Base-by-base conservation (phyloP, 37 sponge, comb jelly and placozoan genomes). In the Mnemiopsis leidyi region DNA sequence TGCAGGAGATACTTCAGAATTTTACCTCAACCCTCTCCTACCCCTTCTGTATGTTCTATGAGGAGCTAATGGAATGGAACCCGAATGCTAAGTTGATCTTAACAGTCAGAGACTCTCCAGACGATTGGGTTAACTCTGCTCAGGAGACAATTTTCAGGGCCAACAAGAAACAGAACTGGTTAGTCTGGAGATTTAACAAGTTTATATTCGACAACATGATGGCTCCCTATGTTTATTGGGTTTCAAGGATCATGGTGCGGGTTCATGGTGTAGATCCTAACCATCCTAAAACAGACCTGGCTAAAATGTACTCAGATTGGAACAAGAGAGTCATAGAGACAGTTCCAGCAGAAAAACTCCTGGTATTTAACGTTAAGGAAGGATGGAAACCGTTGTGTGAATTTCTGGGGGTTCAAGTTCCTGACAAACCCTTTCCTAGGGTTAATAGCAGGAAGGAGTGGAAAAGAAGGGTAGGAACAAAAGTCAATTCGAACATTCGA, bases 331-430 rank as follows among this genome's bases (percentile, higher is more conserved):
- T 79, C 1, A 79, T 32, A 2, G 35, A 23, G 13, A 79, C 82
- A 13, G 36, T 79, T 16, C 82, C 82, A 1, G 82, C 35, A 32
- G 34, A 30, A 20, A 79, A 33, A 33, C 36, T 79, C 30, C 36
- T 79, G 38, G 36, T 79, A 20, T 79, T 36, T 36, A 79, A 79
- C 34, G 82, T 79, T 1, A 79, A 35, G 36, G 36, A 79, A 33
- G 82, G 82, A 35, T 79, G 82, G 82, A 33, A 79, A 21, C 82
- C 82, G 36, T 36, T 79, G 82, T 79, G 82, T 35, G 37, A 79
- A 13, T 79, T 79, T 29, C 82, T 79, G 33, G 82, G 82, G 29
- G 36, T 34, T 5, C 82, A 34, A 30, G 38, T 79, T 36, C 82
- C 82, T 20, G 82, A 79, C 34, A 35, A 7, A 33, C 36, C 34